phyloP scores from a whole-genome alignment of 2,113 vertebrate genomes.

The Catagonus wagneri region DNA sequence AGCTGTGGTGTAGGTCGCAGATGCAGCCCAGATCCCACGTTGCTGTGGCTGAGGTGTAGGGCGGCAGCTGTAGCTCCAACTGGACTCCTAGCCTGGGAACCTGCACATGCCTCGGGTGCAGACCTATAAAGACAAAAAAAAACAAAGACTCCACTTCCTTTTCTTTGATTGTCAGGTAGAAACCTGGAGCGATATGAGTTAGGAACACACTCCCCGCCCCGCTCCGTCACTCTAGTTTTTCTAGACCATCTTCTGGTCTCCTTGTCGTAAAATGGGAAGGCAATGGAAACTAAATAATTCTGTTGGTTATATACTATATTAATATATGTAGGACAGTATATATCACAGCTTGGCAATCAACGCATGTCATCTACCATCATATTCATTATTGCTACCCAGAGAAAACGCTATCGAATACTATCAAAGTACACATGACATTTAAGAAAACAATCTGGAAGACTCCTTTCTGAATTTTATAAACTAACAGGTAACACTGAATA shows the following conservation, averaged over 20 bases:
- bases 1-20: too few relatives aligned
- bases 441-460: neutral
- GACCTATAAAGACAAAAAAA: too few relatives aligned
- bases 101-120: too few relatives aligned
- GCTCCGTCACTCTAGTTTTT: neutral
- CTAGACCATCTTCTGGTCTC: neutral
- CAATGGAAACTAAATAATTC: neutral
- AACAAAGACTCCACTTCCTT: neutral
- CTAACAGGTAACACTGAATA: neutral
- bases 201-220: neutral
- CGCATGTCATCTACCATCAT: neutral
- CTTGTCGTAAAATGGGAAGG: neutral
- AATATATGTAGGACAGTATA: neutral
- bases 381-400: neutral
- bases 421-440: neutral
- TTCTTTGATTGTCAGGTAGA: neutral
- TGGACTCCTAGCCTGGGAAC: too few relatives aligned
- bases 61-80: too few relatives aligned
- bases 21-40: too few relatives aligned
- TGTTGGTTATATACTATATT: neutral
- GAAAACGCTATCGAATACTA: neutral
- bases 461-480: neutral
- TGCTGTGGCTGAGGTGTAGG: too few relatives aligned
- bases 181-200: neutral
- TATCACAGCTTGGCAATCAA: constrained; percentile 1